Conservation (phyloP, 2,888 invertebrate genomes). For the Hirtodrosophila alboralis region DNA sequence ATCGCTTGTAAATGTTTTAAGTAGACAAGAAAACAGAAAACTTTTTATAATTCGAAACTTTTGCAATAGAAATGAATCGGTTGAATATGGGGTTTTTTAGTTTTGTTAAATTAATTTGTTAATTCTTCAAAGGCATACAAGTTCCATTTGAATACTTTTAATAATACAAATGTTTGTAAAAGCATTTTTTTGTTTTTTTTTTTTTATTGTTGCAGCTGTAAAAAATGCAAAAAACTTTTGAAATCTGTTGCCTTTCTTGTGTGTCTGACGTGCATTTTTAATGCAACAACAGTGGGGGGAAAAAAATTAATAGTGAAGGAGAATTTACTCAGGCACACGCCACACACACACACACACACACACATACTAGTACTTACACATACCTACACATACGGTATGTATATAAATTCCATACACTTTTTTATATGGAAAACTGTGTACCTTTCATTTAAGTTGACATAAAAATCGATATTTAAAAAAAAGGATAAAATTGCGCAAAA, state of each 20-base stretch:
- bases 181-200: conserved; percentile 2
- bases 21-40: too few relatives aligned
- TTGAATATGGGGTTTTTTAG: too few relatives aligned
- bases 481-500: conserved; percentile 70
- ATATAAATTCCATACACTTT: conserved; percentile 51
- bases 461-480: conserved; percentile 79
- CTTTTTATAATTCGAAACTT: too few relatives aligned
- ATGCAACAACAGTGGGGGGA: conserved; percentile 30
- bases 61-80: too few relatives aligned
- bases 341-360: conserved; percentile 5
- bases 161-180: too few relatives aligned
- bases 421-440: conserved; percentile 75
- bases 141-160: too few relatives aligned
- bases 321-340: conserved; percentile 15
- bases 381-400: conserved; percentile 14
- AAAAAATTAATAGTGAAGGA: conserved; percentile 52
- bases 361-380: conserved; percentile 1
- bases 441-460: conserved; percentile 81
- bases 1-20: too few relatives aligned
- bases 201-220: neutral
- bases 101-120: too few relatives aligned
- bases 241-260: conserved; percentile 34
- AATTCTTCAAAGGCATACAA: too few relatives aligned
- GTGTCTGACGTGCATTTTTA: conserved; percentile 40
- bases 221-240: conserved; percentile 33